phyloP scores from a whole-genome alignment of 37 sponge, comb jelly and placozoan genomes.

The Halisarca cf. caerulea region DNA sequence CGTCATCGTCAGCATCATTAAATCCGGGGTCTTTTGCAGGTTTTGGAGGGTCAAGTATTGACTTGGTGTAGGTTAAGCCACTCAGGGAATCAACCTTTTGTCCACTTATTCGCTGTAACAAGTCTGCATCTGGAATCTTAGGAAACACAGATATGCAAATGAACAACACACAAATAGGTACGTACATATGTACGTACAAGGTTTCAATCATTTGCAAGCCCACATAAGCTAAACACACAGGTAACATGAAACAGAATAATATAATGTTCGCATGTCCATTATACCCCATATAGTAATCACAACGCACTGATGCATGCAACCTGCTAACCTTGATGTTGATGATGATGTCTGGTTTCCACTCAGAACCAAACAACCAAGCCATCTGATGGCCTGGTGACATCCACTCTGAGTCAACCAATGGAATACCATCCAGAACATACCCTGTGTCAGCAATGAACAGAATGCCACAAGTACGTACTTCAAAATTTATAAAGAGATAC shows the following conservation, averaged over 20 bases:
- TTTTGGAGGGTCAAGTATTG: constrained; percentile 37
- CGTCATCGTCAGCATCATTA: constrained; percentile 42
- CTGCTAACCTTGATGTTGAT: constrained; percentile 87
- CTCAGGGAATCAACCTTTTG: constrained; percentile 74
- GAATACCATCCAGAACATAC: constrained; percentile 94
- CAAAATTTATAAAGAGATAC: too few species aligned
- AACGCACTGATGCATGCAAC: too few species aligned
- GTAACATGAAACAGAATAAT: too few species aligned
- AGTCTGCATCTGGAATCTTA: constrained; percentile 77
- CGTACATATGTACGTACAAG: not conserved
- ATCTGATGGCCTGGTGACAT: constrained; percentile 78
- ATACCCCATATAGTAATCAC: too few species aligned
- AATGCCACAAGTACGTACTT: too few species aligned
- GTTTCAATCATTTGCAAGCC: too few species aligned
- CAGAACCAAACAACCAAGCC: constrained; percentile 41
- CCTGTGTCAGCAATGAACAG: too few species aligned
- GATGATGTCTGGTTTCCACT: constrained; percentile 85
- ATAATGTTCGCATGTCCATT: too few species aligned
- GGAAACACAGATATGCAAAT: too few species aligned
- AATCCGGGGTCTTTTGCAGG: constrained; percentile 19
- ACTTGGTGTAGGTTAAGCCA: constrained; percentile 39
- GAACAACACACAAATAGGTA: too few species aligned
- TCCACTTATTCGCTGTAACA: constrained; percentile 48
- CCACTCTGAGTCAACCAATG: constrained; percentile 55
- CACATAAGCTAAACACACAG: too few species aligned